phyloP scores from a whole-genome alignment of 1,140 invertebrate genomes.

The Lordiphosa mommai region DNA sequence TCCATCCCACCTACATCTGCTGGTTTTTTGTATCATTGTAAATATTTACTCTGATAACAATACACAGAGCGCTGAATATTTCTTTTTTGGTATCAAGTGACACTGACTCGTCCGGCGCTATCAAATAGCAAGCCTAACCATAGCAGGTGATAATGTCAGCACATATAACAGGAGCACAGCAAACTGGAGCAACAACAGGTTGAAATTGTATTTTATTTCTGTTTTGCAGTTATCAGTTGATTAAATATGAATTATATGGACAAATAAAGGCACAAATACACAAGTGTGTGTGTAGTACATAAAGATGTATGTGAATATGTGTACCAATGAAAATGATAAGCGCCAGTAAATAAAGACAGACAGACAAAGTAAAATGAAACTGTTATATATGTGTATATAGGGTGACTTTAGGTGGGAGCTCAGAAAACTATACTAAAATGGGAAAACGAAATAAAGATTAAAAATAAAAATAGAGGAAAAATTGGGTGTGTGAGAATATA shows the following conservation, averaged over 20 bases:
- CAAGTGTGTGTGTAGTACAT: background rate
- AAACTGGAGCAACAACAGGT: constrained; percentile 56
- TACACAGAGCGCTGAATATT: background rate
- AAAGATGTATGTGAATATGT: constrained; percentile 1
- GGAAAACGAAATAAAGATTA: background rate
- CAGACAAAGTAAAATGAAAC: constrained; percentile 9
- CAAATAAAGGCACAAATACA: constrained; percentile 39
- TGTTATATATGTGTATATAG: constrained; percentile 50
- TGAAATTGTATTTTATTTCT: constrained; percentile 32
- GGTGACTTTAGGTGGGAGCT: constrained; percentile 22
- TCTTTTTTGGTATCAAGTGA: constrained; percentile 23
- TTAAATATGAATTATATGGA: constrained; percentile 75
- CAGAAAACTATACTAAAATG: background rate
- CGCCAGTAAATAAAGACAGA: constrained; percentile 35
- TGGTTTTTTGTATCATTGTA: constrained; percentile 5
- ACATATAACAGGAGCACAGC: constrained; percentile 60
- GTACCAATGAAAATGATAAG: constrained; percentile 57
- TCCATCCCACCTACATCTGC: background rate
- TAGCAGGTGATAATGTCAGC: constrained; percentile 66
- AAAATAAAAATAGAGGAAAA: too few species aligned
- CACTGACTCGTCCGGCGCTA: background rate
- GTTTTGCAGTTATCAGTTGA: constrained; percentile 65
- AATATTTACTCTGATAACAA: constrained; percentile 39
- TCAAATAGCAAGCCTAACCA: background rate
- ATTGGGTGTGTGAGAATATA: too few species aligned